Percentiles rank a stretch among this genome's conserved stretches.
phyloP scores from a whole-genome alignment of 1,140 invertebrate species.

The Gonatopus flavifemur region DNA sequence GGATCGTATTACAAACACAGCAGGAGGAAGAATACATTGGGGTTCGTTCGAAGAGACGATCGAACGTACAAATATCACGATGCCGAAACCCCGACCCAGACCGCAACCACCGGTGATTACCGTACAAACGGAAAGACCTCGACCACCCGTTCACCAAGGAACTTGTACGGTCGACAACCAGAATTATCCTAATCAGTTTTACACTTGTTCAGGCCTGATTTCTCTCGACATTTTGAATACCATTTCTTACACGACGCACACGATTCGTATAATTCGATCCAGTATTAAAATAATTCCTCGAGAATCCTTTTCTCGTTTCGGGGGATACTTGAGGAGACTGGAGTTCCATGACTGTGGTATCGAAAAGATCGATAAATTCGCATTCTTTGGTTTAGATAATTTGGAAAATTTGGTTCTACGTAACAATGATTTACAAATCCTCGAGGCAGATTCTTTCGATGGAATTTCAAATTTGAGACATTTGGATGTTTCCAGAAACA shows the following conservation, averaged over 20 bases:
- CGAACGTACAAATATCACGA: constrained; percentile 10
- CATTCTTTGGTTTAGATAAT: constrained; percentile 25
- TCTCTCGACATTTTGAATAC: constrained; percentile 13
- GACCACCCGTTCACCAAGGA: constrained; percentile 2
- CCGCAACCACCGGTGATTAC: background rate
- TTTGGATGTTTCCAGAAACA: constrained; percentile 35
- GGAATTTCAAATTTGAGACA: constrained; percentile 18
- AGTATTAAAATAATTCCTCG: constrained; percentile 21
- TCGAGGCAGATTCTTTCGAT: constrained; percentile 18
- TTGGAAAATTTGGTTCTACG: constrained; percentile 27
- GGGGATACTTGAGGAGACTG: constrained; percentile 29
- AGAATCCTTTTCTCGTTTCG: constrained; percentile 23
- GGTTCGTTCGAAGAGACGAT: constrained; percentile 19
- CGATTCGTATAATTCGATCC: constrained; percentile 26
- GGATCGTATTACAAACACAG: no score
- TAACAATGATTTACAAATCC: constrained; percentile 26
- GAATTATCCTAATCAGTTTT: constrained; percentile 1
- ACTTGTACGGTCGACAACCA: constrained; percentile 6
- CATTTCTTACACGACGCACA: constrained; percentile 19
- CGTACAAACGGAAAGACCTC: constrained; percentile 4
- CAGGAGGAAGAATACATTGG: constrained; percentile 21
- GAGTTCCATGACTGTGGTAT: constrained; percentile 36
- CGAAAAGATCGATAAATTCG: constrained; percentile 27
- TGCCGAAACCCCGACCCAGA: background rate
- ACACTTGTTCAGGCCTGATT: constrained; percentile 15